Percentiles rank a stretch among this genome's conserved stretches.
Conservation (phyloP, 2,113 vertebrate species). For the Thamnaconus septentrionalis region DNA sequence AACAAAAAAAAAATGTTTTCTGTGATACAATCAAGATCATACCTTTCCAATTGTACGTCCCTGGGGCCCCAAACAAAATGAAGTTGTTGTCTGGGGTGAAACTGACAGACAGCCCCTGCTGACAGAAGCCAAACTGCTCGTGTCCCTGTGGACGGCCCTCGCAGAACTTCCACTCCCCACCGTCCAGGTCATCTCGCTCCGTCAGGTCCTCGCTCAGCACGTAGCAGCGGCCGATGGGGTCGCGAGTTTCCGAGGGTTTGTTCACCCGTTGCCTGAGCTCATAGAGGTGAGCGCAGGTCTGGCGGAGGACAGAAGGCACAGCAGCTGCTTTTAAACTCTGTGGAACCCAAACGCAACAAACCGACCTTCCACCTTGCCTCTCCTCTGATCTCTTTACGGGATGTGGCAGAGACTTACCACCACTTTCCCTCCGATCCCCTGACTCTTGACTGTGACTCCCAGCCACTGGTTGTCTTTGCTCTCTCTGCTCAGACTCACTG, state of each 20-base stretch:
- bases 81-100: slow-evolving; percentile 91
- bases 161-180: slow-evolving; percentile 96
- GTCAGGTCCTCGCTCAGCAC: slow-evolving; percentile 90
- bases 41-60: slow-evolving; percentile 99
- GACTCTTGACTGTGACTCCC: slow-evolving; percentile 91
- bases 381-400: slow-evolving; percentile 10
- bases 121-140: slow-evolving; percentile 93
- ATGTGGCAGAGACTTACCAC: slow-evolving; percentile 80
- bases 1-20: no score
- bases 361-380: slow-evolving; percentile 2
- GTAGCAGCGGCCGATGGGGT: slow-evolving; percentile 92
- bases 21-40: slow-evolving; percentile 5
- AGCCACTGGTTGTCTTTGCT: slow-evolving; percentile 97
- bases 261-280: slow-evolving; percentile 86
- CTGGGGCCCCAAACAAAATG: slow-evolving; percentile 90
- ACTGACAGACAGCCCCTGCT: slow-evolving; percentile 89
- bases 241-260: slow-evolving; percentile 86
- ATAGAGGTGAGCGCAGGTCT: slow-evolving; percentile 94
- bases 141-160: slow-evolving; percentile 90
- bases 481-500: slow-evolving; percentile 80
- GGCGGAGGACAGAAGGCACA: neutral
- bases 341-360: neutral
- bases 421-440: slow-evolving; percentile 91
- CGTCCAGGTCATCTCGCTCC: slow-evolving; percentile 84
- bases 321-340: neutral